Base-by-base conservation (phyloP, 2,888 invertebrate genomes). In the Maniola hyperantus region DNA sequence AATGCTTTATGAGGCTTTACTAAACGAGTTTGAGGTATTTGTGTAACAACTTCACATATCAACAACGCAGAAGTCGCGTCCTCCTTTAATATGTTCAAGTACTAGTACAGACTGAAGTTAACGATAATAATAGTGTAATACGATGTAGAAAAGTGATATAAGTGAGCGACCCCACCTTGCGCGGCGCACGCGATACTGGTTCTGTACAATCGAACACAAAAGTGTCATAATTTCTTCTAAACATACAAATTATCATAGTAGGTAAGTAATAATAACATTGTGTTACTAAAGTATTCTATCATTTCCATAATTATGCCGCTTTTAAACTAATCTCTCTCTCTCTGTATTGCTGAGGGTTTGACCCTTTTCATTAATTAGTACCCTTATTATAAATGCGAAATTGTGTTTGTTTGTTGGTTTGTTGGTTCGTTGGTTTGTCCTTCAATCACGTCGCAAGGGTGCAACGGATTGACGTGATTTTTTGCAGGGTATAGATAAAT, bases 101-200 rank as follows among this genome's bases (percentile, higher is more conserved):
- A 26, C 44, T 46, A 62, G 39, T 62, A 60, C n/a, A 62, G 54
- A 46, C 33, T 46, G 54, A 46, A 55, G 51, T 61, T 75, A 78
- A 76, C 75, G 79, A 80, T 84, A 83, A 84, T 83, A 84, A 83
- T 79, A 77, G 73, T 75, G 82, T 85, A 84, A 83, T 83, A 78
- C 81, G 79, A 81, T 81, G 85, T 85, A 83, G 83, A 86, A 83
- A 85, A 84, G 84, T 81, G 79, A 83, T 83, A 79, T 76, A 77
- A 81, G 75, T 53, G 71, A 69, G 68, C 73, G 73, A 74, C 77
- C 82, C 83, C 82, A 79, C 79, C 81, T 78, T 70, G 69, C 67
- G 69, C 75, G 72, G 70, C 74, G 72, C 79, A 80, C 83, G 84
- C 86, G 78, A 82, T 72, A 79, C 76, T 77, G 76, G 78, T 77